Percentiles rank a stretch among this genome's conserved stretches.
Conservation (phyloP, 2,888 invertebrate species). For the Rhaphigaster nebulosa region DNA sequence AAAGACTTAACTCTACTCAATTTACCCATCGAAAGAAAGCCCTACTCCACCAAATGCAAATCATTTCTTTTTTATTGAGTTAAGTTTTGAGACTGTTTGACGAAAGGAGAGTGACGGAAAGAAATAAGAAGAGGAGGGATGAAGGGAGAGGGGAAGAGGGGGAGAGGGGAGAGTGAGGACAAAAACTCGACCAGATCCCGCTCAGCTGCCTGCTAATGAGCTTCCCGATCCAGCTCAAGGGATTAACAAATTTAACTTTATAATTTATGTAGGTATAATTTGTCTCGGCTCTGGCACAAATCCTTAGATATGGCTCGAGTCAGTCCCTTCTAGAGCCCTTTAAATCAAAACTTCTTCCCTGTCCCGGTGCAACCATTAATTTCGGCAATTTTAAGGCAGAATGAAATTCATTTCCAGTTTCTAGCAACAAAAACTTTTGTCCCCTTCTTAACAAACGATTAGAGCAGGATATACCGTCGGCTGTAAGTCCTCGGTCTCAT, state of each 20-base stretch:
- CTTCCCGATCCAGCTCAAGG: constrained; percentile 32
- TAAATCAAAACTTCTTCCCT: constrained; percentile 41
- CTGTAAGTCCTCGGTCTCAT: background rate
- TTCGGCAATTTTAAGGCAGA: constrained; percentile 30
- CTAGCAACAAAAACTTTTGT: constrained; percentile 22
- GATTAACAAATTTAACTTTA: constrained; percentile 47
- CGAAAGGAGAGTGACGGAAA: constrained; percentile 8
- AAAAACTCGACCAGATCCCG: background rate
- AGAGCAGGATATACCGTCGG: background rate
- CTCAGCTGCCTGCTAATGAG: constrained; percentile 34
- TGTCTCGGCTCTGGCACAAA: constrained; percentile 18
- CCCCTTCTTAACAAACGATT: constrained; percentile 37
- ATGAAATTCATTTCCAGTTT: constrained; percentile 35
- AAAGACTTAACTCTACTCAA: background rate
- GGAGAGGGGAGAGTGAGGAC: background rate
- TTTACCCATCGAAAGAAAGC: background rate
- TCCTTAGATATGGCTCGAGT: constrained; percentile 37
- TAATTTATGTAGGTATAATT: constrained; percentile 39
- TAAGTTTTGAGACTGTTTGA: constrained; percentile 22
- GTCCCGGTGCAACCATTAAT: constrained; percentile 39
- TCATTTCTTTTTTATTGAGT: background rate
- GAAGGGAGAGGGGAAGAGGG: background rate
- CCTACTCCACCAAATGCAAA: background rate
- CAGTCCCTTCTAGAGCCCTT: constrained; percentile 39
- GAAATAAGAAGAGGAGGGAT: background rate